Evolutionary conservation across 2,797 vertebrate genomes (phyloP), one percentile per base, ranked within the genome.

Genomic region (Holocentrus rufus): DNA sequence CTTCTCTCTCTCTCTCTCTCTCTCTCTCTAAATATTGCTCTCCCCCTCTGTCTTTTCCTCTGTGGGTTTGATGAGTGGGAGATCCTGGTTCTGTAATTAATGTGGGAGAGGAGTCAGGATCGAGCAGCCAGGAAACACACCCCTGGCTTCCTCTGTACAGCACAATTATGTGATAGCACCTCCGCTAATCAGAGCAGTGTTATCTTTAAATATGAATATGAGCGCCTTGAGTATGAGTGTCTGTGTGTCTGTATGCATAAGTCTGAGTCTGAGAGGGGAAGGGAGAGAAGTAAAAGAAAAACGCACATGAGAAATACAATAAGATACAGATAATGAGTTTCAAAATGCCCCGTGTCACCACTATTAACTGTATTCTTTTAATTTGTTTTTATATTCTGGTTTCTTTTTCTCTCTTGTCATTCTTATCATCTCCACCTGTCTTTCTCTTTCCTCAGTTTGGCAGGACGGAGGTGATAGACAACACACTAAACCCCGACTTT

Each of bases 401-500:
- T n/a, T 83, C 36, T 47, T 71, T 25, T 8, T 65, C 30, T 25
- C 53, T 11, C 15, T 14, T 39, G 17, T 44, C 57, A 74, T 34
- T 70, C 4, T 39, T 72, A 30, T n/a, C n/a, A 76, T 46, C 47
- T 74, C 27, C 52, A 52, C 58, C 56, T 75, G 8, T 76, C 53
- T 72, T 74, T 74, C 6, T 79, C 42, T 14, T 31, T 74, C 53
- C 75, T 50, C 88, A 98, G 97, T 98, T 98, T 36, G 97, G 97
- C 71, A 94, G 97, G 77, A 98, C 97, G 0, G 97, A 98, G 85
- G 96, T 98, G 87, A 98, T 98, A 10, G 96, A 98, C 93, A 98
- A 98, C 92, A 96, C 96, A 0, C 91, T 98, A 67, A 97, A 98
- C 87, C 97, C 97, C 0, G 97, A 98, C 87, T 98, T 98, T 61